phyloP scores from a whole-genome alignment of 2,113 vertebrate species.

The Cavia aperea region DNA sequence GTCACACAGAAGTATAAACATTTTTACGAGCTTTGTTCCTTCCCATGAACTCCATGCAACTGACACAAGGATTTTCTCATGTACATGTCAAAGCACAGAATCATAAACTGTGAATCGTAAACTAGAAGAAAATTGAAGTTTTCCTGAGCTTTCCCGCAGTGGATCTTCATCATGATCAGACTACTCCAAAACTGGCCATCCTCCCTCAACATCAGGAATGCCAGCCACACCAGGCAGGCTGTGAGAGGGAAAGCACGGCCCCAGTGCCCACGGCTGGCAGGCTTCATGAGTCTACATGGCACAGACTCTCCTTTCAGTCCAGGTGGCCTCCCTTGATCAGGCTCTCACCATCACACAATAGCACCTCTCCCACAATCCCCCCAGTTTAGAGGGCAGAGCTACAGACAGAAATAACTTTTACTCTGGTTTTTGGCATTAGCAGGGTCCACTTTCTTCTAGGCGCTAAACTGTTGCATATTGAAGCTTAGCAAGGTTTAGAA shows the following conservation, averaged over 20 bases:
- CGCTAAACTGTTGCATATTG: neutral
- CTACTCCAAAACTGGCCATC: neutral
- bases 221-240: rapidly evolving
- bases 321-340: neutral
- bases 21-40: neutral
- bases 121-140: neutral
- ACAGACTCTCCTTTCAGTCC: neutral
- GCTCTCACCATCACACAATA: neutral
- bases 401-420: neutral
- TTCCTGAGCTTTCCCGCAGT: neutral
- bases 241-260: no score
- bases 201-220: neutral
- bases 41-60: neutral
- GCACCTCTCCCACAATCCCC: neutral
- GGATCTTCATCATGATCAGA: neutral
- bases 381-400: neutral
- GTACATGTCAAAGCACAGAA: neutral
- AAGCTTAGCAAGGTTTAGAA: neutral
- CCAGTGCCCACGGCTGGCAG: neutral
- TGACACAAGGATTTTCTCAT: neutral
- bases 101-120: neutral
- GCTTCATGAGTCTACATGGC: neutral
- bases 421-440: neutral
- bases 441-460: neutral
- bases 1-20: neutral